Base-by-base conservation (phyloP, 2,113 vertebrate genomes). In the Tetrax tetrax region DNA sequence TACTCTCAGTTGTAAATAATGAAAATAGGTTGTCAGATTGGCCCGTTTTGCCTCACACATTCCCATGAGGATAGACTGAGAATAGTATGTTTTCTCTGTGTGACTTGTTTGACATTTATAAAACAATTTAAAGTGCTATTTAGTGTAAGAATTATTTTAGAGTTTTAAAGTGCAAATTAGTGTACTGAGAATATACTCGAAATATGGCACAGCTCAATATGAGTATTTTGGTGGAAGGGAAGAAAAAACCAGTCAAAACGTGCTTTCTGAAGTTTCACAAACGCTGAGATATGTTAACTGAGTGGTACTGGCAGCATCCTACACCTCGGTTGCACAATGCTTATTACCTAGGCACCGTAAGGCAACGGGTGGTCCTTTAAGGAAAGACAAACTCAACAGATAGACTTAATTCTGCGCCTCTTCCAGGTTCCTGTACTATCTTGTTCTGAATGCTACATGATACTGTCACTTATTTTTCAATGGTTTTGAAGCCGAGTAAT, bases 311-410 rank as follows among this genome's bases (percentile, higher is more conserved):
- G 82, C 77, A 84, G 93, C 66, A 96, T 93, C 90, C 82, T 95
- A 83, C 79, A 41, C 95, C 96, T 95, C 66, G 68, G 94, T 97
- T 97, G 97, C 97, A 96, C 70, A 97, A 96, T 96, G 96, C 97
- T 97, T 97, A 95, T 97, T 95, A 94, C 85, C 72, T 96, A 83
- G 76, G 81, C 10, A 65, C 19, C 45, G 41, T 82, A 95, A 95
- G 92, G 89, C 83, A 91, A 76, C 64, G 47, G 70, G 75, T 97
- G 77, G 66, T 95, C 71, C 87, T 95, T 91, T 51, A 87, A 79
- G 65, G 77, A 95, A 93, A 94, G 68, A 85, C 51, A 57, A 56
- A 76, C 65, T 91, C 48, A 23, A 28, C 0, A 1, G 50, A 63
- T 7, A 81, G 27, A 69, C 47, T 57, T 50, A 38, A 69, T 64